Evolutionary conservation across 2,797 vertebrate genomes (phyloP), one percentile per base, ranked within the genome.

Genomic region (Leptoclinus maculatus): DNA sequence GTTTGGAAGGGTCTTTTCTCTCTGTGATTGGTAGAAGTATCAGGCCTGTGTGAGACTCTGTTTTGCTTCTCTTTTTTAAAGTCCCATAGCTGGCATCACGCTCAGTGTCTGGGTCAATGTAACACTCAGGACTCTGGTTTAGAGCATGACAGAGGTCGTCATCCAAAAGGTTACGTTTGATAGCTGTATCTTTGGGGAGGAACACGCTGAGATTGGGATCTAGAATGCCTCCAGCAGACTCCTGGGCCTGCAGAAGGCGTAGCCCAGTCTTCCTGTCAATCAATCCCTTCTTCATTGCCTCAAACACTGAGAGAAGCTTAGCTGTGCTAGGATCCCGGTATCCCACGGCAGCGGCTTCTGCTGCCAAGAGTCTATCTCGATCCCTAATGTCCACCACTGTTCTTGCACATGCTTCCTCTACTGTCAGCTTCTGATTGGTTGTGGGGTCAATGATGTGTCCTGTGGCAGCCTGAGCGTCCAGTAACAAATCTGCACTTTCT

Each of bases 181-280:
- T 91, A 67, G 97, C 97, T 25, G 92, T 53, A n/a, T 98, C 95
- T 93, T 96, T 96, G 3, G 97, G 95, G 8, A 98, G 85, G 87
- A 96, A 97, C 66, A 98, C 95, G 62, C 97, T 98, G 68, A 96
- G 95, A 17, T 95, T 91, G 0, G 97, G 97, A 91, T 98, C 97
- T 72, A 98, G 92, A 36, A 97, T 93, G 0, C 96, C 96, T 38
- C 96, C 96, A 0, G 93, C 95, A 69, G 94, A 95, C 59, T 97
- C 95, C 78, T 95, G 94, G 68, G 97, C 96, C 73, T 98, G 95
- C 77, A 98, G 75, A 17, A 96, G 95, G 58, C 96, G 96, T 90
- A 79, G 93, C 3, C 43, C 80, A 11, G 83, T 92, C 14, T 85
- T 74, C 4, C 21, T 81, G 49, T 90, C 88, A 68, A 88, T 71